A percentile compares a stretch with the other conserved stretches of the same genome.
These are phyloP conservation scores for Scopus umbretta DNA, from an alignment of 2,113 vertebrate species.

Conservation along the genomic window DNA sequence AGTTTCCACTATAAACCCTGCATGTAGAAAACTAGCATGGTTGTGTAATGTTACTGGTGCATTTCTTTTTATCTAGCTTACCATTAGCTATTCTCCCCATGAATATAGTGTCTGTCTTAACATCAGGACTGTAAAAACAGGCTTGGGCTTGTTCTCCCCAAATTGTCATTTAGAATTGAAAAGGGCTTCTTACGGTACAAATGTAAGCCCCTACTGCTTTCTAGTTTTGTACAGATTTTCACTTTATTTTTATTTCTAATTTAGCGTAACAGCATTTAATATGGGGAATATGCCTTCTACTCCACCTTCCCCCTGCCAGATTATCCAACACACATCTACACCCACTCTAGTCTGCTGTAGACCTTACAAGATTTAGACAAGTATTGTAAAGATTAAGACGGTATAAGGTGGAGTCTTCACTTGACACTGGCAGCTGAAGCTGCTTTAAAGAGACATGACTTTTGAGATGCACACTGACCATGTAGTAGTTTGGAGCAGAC, in stretches of 20 bases:
- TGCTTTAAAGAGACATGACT: not conserved
- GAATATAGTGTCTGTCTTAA: not conserved
- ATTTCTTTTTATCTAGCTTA: not conserved
- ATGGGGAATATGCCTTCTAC: not conserved
- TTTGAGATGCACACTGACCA: rapidly evolving
- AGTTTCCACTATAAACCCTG: not conserved
- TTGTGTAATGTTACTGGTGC: not conserved
- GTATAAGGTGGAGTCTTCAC: not conserved
- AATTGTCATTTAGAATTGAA: not conserved
- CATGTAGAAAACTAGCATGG: not conserved
- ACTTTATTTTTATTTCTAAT: conserved; percentile 1
- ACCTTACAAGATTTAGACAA: not conserved
- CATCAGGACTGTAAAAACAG: not conserved
- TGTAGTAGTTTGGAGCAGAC: not conserved
- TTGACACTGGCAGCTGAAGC: not conserved
- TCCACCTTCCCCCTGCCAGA: not conserved
- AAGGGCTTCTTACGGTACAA: not conserved
- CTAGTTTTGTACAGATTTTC: not conserved
- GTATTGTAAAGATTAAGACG: not conserved
- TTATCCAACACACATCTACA: not conserved
- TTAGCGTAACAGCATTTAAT: not conserved
- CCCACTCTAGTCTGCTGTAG: not conserved
- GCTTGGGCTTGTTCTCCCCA: not conserved
- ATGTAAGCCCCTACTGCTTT: not conserved
- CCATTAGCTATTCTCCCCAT: not conserved